phyloP scores from a whole-genome alignment of 2,113 vertebrate genomes.

The Ariopsis seemanni region DNA sequence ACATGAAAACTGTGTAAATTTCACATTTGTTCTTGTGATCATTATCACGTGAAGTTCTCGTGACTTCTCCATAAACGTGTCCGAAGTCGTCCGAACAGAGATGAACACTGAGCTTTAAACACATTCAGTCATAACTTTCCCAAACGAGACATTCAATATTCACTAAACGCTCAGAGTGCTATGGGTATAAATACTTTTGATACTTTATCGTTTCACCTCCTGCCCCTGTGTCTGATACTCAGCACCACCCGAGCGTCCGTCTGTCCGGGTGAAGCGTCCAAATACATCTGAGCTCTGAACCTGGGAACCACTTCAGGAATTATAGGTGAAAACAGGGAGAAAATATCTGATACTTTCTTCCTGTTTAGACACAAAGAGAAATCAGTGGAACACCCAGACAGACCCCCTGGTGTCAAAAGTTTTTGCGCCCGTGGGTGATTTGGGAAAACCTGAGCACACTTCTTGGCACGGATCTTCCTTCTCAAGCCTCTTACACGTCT shows the following conservation, averaged over 20 bases:
- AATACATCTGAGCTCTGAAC: background rate
- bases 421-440: constrained; percentile 74
- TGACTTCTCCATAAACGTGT: background rate
- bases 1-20: background rate
- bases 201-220: background rate
- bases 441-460: constrained; percentile 68
- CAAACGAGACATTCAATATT: background rate
- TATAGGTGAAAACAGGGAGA: background rate
- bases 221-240: background rate
- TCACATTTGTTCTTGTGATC: background rate
- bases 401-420: constrained; percentile 60
- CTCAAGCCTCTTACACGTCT: constrained; percentile 75
- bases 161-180: no score
- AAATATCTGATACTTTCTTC: background rate
- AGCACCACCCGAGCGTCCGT: background rate
- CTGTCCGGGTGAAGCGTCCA: background rate
- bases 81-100: no score
- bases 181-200: background rate
- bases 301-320: background rate
- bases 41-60: background rate
- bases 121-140: background rate
- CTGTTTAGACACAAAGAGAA: background rate
- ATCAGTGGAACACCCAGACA: constrained; percentile 13
- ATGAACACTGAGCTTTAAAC: background rate
- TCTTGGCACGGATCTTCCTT: constrained; percentile 73